phyloP scores from a whole-genome alignment of 2,797 vertebrate species.

The Carapus acus region DNA sequence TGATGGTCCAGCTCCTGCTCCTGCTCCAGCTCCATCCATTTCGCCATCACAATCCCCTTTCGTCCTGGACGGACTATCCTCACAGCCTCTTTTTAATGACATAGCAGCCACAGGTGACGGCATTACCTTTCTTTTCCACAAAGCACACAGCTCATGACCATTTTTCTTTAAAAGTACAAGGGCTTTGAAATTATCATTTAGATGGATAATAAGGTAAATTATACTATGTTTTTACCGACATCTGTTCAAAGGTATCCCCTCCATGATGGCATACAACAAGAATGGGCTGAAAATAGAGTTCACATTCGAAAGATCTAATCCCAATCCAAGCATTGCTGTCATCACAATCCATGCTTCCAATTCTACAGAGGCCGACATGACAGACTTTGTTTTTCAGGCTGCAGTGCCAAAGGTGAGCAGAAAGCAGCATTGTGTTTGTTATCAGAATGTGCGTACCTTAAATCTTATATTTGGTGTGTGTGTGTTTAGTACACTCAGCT shows the following conservation, averaged over 20 bases:
- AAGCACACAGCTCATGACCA: neutral
- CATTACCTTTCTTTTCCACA: conserved; percentile 2
- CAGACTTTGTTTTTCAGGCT: conserved; percentile 99
- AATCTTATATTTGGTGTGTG: neutral
- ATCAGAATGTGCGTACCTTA: too few relatives aligned
- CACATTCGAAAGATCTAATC: conserved; percentile 95
- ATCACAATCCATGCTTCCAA: conserved; percentile 98
- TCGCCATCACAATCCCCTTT: conserved; percentile 84
- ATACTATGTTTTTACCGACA: conserved; percentile 19
- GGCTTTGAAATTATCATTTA: neutral
- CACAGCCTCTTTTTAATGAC: conserved; percentile 92
- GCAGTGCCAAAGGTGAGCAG: conserved; percentile 97
- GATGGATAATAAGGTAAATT: neutral
- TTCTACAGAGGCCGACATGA: conserved; percentile 93
- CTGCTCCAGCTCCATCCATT: conserved; percentile 73
- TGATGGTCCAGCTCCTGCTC: conserved; percentile 80
- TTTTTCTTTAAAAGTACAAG: conserved; percentile 1
- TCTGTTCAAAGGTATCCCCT: conserved; percentile 81
- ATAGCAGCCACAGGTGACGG: conserved; percentile 80
- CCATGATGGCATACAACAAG: conserved; percentile 97
- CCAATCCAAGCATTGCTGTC: conserved; percentile 92
- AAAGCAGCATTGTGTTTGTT: too few relatives aligned
- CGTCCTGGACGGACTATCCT: conserved; percentile 89
- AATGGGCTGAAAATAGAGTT: conserved; percentile 99
- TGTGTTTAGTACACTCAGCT: neutral